Base-by-base conservation (phyloP, 2,113 vertebrate genomes). In the Sander vitreus region DNA sequence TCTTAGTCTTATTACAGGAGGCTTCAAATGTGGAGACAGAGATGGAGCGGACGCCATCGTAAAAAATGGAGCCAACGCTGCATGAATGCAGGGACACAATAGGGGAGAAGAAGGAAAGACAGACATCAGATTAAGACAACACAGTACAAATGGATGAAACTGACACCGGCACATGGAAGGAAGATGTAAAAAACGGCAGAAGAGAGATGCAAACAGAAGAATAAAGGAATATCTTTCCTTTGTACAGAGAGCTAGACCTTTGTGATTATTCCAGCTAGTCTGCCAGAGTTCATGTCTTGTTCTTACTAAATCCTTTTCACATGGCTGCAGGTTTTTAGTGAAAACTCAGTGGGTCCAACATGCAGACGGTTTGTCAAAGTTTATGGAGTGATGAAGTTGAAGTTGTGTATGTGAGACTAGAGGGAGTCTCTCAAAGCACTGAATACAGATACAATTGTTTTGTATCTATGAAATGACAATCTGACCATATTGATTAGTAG, bases 21-120 rank as follows among this genome's bases (percentile, higher is more conserved):
- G 72, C 67, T 68, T 80, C 58, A 65, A 58, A 69, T 0, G 92
- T 93, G 53, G 71, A 88, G 48, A 30, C 76, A 7, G 84, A 80
- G 10, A 68, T 2, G 39, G 89, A 88, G 51, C 12, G 36, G 73
- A 80, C 0, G 0, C 76, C 62, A 7, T 67, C 10, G 48, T 72
- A 85, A 80, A 85, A 80, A 89, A 89, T 16, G 71, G 71, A 74
- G 76, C 58, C 64, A 73, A 0, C 0, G 71, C 89, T 93, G 90
- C 50, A 73, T 39, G 63, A 64, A 53, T 10, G 62, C 27, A 79
- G 23, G 50, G 62, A 73, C 60, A 83, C 57, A 55, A 72, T 1
- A 64, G 47, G 19, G 47, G 21, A 72, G 15, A 21, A 19, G 16
- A 43, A 64, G 39, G 18, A 59, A 11, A 77, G 50, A 36, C 8